Conservation (phyloP, 1,140 invertebrate species). For the Anoplolepis gracilipes region DNA sequence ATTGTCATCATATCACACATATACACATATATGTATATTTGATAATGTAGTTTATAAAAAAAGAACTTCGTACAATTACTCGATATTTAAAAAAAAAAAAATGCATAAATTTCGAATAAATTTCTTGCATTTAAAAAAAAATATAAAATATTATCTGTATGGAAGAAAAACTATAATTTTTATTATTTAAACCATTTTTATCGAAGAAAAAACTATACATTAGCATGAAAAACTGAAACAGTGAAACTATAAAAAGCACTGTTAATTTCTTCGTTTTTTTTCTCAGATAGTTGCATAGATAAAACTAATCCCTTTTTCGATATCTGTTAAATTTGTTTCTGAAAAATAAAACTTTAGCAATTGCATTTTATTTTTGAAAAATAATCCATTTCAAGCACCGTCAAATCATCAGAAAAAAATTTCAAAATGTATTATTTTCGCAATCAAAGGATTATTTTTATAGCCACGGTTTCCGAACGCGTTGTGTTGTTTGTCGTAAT, state of each 20-base stretch:
- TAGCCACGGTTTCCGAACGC: not conserved
- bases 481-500: conserved; percentile 28
- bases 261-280: not conserved
- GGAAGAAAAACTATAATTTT: not conserved
- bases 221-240: not conserved
- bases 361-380: not conserved
- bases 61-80: not conserved
- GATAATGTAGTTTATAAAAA: not conserved
- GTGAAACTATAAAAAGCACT: not conserved
- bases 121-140: not conserved
- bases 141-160: not conserved
- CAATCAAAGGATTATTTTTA: conserved; percentile 13
- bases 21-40: not conserved
- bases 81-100: not conserved
- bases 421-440: conserved; percentile 16
- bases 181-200: not conserved
- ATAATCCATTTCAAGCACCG: not conserved
- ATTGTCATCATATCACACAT: not conserved
- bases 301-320: not conserved
- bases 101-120: too few species aligned
- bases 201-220: not conserved
- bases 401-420: not conserved
- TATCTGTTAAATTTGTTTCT: not conserved
- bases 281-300: not conserved
- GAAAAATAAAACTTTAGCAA: not conserved